phyloP scores from a whole-genome alignment of 1,140 invertebrate species.

The Achatina immaculata region DNA sequence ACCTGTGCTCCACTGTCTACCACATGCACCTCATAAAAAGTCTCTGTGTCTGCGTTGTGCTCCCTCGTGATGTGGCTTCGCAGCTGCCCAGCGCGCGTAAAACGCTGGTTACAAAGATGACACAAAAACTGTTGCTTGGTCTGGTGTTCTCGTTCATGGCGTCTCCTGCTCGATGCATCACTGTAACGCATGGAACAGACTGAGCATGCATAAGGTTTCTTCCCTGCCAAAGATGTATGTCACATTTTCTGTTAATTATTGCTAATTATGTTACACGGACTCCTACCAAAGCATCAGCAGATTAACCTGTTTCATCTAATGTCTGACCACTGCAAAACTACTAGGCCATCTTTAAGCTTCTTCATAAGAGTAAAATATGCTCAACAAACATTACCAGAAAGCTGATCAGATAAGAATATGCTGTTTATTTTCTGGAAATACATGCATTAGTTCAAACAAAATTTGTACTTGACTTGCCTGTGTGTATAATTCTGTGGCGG shows the following conservation, averaged over 20 bases:
- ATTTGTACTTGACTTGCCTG: no score
- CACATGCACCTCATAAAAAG: constrained; percentile 24
- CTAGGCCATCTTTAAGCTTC: no score
- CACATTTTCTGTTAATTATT: no score
- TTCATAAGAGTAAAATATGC: no score
- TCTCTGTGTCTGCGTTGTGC: constrained; percentile 38
- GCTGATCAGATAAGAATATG: no score
- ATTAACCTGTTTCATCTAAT: no score
- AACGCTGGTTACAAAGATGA: constrained; percentile 59
- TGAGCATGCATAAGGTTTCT: constrained; percentile 97
- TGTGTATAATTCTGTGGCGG: constrained; percentile 68
- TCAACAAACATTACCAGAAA: no score
- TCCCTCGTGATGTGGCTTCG: constrained; percentile 51
- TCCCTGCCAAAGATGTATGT: constrained; percentile 73
- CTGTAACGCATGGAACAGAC: constrained; percentile 80
- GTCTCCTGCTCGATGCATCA: constrained; percentile 57
- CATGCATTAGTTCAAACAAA: no score
- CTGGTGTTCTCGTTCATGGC: constrained; percentile 72
- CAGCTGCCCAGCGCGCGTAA: constrained; percentile 58
- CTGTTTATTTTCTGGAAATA: no score
- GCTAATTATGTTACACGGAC: no score
- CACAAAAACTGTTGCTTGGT: constrained; percentile 68
- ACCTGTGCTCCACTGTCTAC: neutral
- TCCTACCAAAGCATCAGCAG: no score
- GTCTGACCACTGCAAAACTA: neutral